Conservation (phyloP, 2,888 invertebrate genomes). For the Aphodius sticticus region DNA sequence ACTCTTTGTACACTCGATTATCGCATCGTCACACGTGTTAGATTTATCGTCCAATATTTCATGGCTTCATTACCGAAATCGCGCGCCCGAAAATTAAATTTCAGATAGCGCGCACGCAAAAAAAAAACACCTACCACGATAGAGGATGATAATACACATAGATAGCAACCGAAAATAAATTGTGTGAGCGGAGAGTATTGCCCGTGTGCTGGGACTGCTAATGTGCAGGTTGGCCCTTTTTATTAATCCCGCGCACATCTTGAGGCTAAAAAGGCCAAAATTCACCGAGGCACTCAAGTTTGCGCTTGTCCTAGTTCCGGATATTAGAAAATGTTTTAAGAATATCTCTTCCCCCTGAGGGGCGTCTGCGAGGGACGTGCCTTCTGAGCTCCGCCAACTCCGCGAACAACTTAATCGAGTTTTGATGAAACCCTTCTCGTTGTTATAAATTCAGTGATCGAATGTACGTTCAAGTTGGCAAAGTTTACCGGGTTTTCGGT, state of each 20-base stretch:
- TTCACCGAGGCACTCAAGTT: not conserved
- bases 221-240: slow-evolving; percentile 31
- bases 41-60: not conserved
- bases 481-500: slow-evolving; percentile 10
- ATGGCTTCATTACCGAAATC: not conserved
- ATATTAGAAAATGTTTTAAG: slow-evolving; percentile 26
- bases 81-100: not conserved
- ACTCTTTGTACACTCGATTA: not conserved
- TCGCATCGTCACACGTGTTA: not conserved
- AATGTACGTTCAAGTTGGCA: slow-evolving; percentile 12
- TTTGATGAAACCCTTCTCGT: slow-evolving; percentile 24
- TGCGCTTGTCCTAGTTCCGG: slow-evolving; percentile 17
- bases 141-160: slow-evolving; percentile 19
- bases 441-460: slow-evolving; percentile 22
- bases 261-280: slow-evolving; percentile 7
- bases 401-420: slow-evolving; percentile 23
- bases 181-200: slow-evolving; percentile 39
- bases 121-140: slow-evolving; percentile 11
- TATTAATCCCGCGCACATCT: slow-evolving; percentile 22
- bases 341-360: slow-evolving; percentile 21
- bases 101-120: not conserved
- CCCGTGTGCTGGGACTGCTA: slow-evolving; percentile 43
- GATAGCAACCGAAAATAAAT: slow-evolving; percentile 25
- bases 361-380: slow-evolving; percentile 14
- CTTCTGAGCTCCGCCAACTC: slow-evolving; percentile 12